Conservation (phyloP, 2,888 invertebrate genomes). For the Busseola fusca region DNA sequence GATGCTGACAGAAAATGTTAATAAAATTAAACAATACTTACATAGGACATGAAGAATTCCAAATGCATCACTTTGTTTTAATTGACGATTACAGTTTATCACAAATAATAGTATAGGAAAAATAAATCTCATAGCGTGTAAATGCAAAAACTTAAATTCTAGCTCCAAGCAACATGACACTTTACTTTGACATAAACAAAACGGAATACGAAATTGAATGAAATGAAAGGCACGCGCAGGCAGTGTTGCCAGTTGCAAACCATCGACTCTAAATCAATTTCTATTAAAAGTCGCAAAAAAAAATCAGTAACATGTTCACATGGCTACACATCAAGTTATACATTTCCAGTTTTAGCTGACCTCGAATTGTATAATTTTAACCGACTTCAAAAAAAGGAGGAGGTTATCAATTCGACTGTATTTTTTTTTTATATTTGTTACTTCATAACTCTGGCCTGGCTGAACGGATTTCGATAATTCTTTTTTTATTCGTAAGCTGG, state of each 20-base stretch:
- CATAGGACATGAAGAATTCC: constrained; percentile 26
- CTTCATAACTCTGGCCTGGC: too few species aligned
- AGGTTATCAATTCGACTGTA: too few species aligned
- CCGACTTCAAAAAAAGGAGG: too few species aligned
- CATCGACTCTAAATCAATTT: not conserved
- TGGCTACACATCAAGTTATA: too few species aligned
- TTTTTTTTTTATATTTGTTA: too few species aligned
- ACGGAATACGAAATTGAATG: constrained; percentile 5
- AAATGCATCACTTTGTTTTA: constrained; percentile 9
- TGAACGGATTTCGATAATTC: too few species aligned
- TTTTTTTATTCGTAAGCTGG: too few species aligned
- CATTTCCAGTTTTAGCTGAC: too few species aligned
- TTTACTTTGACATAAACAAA: constrained; percentile 34
- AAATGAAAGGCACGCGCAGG: constrained; percentile 4
- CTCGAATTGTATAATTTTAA: too few species aligned
- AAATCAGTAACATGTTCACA: too few species aligned
- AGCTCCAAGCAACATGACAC: constrained; percentile 31
- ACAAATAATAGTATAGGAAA: constrained; percentile 29
- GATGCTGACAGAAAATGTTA: constrained; percentile 55
- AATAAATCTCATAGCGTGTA: constrained; percentile 19
- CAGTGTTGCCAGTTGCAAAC: constrained; percentile 23
- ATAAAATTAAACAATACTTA: constrained; percentile 44
- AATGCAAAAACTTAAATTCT: constrained; percentile 22
- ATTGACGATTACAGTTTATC: constrained; percentile 20
- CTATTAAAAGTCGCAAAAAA: too few species aligned